Percentiles rank a stretch among this genome's conserved stretches.
These are phyloP conservation scores for Zoanthus gigantus DNA, from an alignment of 92 coral and sea anemone genomes.

Conservation along the genomic window DNA sequence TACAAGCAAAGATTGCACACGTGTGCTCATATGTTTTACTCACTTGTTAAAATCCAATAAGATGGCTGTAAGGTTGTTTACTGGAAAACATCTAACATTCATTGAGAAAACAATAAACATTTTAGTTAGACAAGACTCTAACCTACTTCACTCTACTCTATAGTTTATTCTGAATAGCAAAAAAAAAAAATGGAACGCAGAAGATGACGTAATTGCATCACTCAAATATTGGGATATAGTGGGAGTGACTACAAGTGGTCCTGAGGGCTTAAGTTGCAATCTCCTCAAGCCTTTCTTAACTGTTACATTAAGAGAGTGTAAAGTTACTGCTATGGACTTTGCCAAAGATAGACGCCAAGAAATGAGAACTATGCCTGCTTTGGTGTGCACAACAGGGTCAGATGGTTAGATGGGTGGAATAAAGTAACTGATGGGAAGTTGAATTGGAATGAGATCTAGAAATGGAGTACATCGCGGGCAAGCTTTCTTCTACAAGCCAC, in stretches of 20 bases:
- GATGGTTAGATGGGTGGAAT: background rate
- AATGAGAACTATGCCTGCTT: background rate
- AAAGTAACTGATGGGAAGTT: background rate
- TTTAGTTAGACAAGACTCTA: background rate
- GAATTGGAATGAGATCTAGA: background rate
- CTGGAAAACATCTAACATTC: slow-evolving; percentile 71
- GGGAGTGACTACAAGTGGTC: background rate
- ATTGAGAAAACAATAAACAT: background rate
- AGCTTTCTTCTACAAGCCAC: too few relatives aligned
- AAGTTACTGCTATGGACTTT: background rate
- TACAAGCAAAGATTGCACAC: too few relatives aligned
- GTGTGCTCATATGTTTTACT: slow-evolving; percentile 16
- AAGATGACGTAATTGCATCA: background rate
- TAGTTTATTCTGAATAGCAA: background rate
- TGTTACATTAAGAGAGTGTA: background rate
- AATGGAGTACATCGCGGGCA: too few relatives aligned
- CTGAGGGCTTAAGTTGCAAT: background rate
- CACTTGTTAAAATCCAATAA: slow-evolving; percentile 94
- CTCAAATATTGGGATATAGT: background rate
- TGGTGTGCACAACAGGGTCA: background rate
- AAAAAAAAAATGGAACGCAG: background rate
- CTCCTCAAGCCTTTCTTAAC: background rate
- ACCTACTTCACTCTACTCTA: too few relatives aligned
- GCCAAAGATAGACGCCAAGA: background rate
- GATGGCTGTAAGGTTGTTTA: slow-evolving; percentile 89